Percentiles rank a stretch among this genome's conserved stretches.
These are phyloP conservation scores for Hydrochoerus hydrochaeris DNA, from an alignment of 2,113 vertebrate species.

Conservation along the genomic window DNA sequence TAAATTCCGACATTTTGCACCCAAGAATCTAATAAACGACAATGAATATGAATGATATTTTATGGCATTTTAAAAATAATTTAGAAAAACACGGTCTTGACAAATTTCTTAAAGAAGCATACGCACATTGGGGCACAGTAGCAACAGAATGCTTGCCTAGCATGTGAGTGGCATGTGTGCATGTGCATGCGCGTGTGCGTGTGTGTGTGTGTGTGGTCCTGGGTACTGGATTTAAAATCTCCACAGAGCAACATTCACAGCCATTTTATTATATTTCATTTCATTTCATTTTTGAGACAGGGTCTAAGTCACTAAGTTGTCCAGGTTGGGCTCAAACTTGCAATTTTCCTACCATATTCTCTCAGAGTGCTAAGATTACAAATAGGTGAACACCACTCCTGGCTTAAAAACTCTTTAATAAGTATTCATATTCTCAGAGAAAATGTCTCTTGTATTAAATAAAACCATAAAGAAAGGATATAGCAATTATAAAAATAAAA, in stretches of 20 bases:
- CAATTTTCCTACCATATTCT: neutral
- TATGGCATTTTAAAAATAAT: neutral
- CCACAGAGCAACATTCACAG: too few relatives aligned
- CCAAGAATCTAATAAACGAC: neutral
- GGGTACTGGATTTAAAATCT: neutral
- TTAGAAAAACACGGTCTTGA: neutral
- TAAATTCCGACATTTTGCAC: neutral
- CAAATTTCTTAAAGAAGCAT: neutral
- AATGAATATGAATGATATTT: neutral
- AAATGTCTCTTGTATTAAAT: neutral
- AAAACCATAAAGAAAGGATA: neutral
- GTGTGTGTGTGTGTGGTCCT: neutral
- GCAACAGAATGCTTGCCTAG: neutral
- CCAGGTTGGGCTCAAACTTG: neutral
- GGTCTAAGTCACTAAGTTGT: too few relatives aligned
- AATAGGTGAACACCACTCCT: neutral
- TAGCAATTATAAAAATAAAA: constrained; percentile 4
- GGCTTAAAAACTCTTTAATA: neutral
- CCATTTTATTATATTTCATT: neutral
- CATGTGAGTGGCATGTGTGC: too few relatives aligned
- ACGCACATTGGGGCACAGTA: neutral
- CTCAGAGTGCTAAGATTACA: neutral
- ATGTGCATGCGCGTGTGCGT: too few relatives aligned
- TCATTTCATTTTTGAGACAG: neutral
- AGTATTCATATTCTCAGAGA: neutral